Evolutionary conservation across 1,140 invertebrate genomes (phyloP), one percentile per base, ranked within the genome.

Genomic region (Marisa cornuarietis): DNA sequence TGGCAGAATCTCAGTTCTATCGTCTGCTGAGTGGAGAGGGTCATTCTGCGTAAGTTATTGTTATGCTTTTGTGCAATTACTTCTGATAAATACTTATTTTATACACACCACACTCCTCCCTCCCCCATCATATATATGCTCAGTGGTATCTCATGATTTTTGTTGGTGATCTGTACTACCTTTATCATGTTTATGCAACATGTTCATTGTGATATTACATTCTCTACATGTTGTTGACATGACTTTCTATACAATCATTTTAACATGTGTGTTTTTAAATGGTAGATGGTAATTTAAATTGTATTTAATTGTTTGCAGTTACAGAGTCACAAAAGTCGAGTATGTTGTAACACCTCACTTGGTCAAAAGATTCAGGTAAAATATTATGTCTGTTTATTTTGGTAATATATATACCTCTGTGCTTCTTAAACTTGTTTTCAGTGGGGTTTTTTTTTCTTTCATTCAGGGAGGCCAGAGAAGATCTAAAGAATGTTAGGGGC

Each of bases 1-100:
- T 89, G 18, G 88, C 88, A 16, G 88, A 89, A 69, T 88, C 87
- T 24, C 88, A 89, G 84, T 89, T 89, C 79, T 89, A 89, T 74
- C 79, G 88, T 22, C 83, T 89, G 26, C 79, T 88, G 16, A 78
- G 75, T 63, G 85, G 85, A 14, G 49, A 65, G 22, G 24, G 22
- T 24, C 49, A 58, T 61, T 54, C 72, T 31, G 6, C 13, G 63
- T 71, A 78, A 71, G 63, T 22, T 31, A 51, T 49, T 8, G 66
- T 58, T 5, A 51, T 26, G 5, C 6, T 26, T 74, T 74, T 2
- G 8, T 14, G 14, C 24, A 24, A 51, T 75, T 42, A 42, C 31
- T 42, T 72, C 26, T 31, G 4, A 42, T 42, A 4, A 4, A 42
- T 42, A 42, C 6, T 42, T 42, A 42, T 42, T 42, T 42, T 58